Evolutionary conservation across 2,113 vertebrate species (phyloP).

Genomic region (Sciurus niger): DNA sequence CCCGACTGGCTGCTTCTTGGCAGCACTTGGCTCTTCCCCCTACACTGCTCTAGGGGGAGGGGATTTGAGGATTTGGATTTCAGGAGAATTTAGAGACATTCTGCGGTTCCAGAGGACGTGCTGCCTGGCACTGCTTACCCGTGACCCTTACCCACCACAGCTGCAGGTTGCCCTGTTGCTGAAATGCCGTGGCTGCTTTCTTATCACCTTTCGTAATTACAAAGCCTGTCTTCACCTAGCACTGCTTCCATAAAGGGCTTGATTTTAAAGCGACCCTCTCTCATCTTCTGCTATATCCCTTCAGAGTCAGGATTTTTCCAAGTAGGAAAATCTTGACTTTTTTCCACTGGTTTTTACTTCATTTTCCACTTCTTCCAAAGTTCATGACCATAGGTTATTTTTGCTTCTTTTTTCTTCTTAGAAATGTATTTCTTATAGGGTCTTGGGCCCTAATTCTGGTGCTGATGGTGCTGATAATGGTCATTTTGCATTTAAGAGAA

Average conservation of each 20-base stretch:
- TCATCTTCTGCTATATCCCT: neutral
- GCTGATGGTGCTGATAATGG: neutral
- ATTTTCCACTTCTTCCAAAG: neutral
- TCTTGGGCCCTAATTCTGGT: neutral
- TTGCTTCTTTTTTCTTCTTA: neutral
- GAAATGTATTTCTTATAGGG: neutral
- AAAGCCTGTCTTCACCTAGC: neutral
- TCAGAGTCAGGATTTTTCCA: neutral
- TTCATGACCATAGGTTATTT: neutral
- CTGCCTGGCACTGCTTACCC: neutral
- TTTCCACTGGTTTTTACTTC: neutral
- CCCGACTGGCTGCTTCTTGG: neutral
- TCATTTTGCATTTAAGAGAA: neutral
- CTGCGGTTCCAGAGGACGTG: neutral
- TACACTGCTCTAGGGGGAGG: neutral
- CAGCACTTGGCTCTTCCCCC: neutral
- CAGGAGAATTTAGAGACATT: slow-evolving; percentile 8
- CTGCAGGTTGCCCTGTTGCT: neutral
- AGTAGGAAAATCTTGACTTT: neutral
- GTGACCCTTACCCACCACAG: neutral
- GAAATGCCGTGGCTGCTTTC: neutral
- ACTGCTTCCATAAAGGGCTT: neutral
- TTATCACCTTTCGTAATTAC: neutral
- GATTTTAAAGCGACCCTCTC: neutral
- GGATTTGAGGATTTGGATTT: slow-evolving; percentile 32